Percentiles rank a stretch among this genome's conserved stretches.
Evolutionary conservation across 1,140 invertebrate species (phyloP).

Genomic region (Bombus polaris): DNA sequence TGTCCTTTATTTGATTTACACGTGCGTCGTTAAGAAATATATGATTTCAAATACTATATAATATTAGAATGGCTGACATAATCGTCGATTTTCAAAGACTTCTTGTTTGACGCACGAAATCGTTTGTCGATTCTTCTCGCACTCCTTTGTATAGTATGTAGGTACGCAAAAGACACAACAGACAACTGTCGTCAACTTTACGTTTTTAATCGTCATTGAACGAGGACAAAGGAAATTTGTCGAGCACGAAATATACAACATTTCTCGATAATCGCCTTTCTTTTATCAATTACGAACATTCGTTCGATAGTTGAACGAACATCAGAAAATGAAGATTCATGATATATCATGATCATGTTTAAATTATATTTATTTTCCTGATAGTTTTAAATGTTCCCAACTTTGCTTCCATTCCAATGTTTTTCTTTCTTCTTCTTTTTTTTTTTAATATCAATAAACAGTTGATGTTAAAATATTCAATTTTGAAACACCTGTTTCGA

Average conservation of each 20-base stretch:
- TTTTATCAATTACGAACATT: neutral
- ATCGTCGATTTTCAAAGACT: neutral
- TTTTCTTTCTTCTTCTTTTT: too few species aligned
- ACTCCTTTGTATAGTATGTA: neutral
- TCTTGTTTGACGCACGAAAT: slow-evolving; percentile 12
- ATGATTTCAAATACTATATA: slow-evolving; percentile 6
- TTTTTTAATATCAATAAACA: too few species aligned
- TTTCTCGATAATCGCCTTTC: neutral
- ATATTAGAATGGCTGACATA: neutral
- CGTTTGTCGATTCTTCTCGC: neutral
- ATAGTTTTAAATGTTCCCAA: too few species aligned
- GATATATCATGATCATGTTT: too few species aligned
- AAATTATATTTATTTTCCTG: too few species aligned
- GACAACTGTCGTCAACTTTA: neutral
- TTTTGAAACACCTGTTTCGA: neutral
- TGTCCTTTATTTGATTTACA: slow-evolving; percentile 45
- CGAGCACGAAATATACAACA: neutral
- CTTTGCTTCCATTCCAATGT: too few species aligned
- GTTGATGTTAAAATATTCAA: too few species aligned
- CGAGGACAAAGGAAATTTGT: neutral
- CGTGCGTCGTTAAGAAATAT: slow-evolving; percentile 58
- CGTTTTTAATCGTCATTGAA: neutral
- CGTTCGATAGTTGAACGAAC: neutral
- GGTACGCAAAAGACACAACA: neutral
- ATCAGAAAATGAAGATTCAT: neutral